Evolutionary conservation across 2,797 vertebrate species (phyloP).

Genomic region (Sebastes alutus): DNA sequence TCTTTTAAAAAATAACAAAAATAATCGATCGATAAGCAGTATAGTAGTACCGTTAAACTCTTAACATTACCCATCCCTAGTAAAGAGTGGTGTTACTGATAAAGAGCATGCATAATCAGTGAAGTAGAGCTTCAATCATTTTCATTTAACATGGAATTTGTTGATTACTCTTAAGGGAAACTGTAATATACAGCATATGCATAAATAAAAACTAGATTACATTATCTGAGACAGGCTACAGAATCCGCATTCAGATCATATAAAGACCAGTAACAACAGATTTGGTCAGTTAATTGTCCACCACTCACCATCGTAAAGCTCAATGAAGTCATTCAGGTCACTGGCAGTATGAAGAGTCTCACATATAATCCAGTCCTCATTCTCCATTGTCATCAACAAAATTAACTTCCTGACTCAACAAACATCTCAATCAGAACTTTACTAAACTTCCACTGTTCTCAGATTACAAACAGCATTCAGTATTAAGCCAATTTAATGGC

Average conservation of each 20-base stretch:
- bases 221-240: not conserved
- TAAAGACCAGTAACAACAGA: not conserved
- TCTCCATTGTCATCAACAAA: constrained; percentile 28
- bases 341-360: constrained; percentile 47
- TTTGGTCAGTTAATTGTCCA: not conserved
- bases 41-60: too few species aligned
- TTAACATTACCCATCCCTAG: too few species aligned
- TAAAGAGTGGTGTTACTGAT: not conserved
- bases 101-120: not conserved
- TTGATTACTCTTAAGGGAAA: not conserved
- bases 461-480: not conserved
- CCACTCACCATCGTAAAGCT: constrained; percentile 60
- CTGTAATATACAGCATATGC: not conserved
- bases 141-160: not conserved
- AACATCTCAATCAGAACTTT: not conserved
- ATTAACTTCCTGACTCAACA: not conserved
- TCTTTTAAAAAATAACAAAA: too few species aligned
- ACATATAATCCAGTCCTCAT: constrained; percentile 35
- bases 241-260: not conserved
- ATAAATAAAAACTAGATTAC: not conserved
- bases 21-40: too few species aligned
- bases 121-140: not conserved
- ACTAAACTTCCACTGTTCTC: not conserved
- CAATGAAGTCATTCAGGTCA: constrained; percentile 68
- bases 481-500: not conserved